Conservation (phyloP, 2,113 vertebrate species). For the Scalopus aquaticus region DNA sequence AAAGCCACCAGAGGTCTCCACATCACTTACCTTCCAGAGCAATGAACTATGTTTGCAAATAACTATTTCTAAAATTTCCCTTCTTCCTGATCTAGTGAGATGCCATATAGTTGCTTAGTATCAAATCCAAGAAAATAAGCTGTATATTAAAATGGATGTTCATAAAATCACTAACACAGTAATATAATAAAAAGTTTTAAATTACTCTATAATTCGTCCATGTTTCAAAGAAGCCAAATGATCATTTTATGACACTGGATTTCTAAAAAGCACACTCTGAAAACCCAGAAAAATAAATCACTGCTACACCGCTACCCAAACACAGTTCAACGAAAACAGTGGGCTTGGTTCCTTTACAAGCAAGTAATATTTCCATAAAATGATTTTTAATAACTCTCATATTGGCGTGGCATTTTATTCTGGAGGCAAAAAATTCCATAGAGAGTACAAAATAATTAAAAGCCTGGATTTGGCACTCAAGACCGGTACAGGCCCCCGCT, state of each 20-base stretch:
- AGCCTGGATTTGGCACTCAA: not conserved
- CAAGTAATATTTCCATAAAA: not conserved
- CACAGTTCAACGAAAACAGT: not conserved
- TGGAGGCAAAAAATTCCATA: constrained; percentile 6
- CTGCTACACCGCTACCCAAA: not conserved
- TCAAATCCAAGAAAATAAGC: constrained; percentile 8
- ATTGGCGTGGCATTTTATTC: not conserved
- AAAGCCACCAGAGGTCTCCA: constrained; percentile 85
- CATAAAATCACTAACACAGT: not conserved
- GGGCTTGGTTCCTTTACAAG: not conserved
- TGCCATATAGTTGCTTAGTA: not conserved
- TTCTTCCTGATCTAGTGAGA: not conserved
- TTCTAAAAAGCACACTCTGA: not conserved
- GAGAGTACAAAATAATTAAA: constrained; percentile 41
- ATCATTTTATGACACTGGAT: not conserved
- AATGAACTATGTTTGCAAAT: not conserved
- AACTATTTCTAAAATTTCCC: not conserved
- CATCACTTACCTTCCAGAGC: not conserved
- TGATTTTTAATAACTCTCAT: constrained; percentile 27
- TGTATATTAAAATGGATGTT: not conserved
- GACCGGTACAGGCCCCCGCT: not conserved
- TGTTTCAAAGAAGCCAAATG: not conserved
- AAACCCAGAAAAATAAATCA: not conserved
- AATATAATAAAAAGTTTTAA: not conserved
- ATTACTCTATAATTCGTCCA: not conserved